Conservation (phyloP, 2,113 vertebrate species). For the Solea senegalensis region DNA sequence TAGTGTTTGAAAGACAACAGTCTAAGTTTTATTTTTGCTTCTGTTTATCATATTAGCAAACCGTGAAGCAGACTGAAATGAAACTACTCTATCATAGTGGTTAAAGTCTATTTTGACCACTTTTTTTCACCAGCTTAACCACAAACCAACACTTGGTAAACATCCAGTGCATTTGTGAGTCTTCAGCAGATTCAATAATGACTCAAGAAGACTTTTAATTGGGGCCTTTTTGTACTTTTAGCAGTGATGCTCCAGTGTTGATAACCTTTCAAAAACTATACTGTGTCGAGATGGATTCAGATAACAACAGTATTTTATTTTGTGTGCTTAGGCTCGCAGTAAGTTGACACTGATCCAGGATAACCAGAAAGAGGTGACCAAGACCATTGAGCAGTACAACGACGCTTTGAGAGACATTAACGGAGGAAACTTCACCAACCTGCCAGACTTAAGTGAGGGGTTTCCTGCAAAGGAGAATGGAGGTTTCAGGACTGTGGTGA, state of each 20-base stretch:
- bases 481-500: slow-evolving; percentile 83
- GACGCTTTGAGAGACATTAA: slow-evolving; percentile 82
- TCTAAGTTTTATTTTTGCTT: neutral
- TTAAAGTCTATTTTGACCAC: too few relatives aligned
- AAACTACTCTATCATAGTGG: neutral
- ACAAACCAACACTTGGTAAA: too few relatives aligned
- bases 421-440: slow-evolving; percentile 80
- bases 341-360: slow-evolving; percentile 90
- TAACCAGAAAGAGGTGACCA: slow-evolving; percentile 86
- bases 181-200: too few relatives aligned
- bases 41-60: too few relatives aligned
- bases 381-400: slow-evolving; percentile 87
- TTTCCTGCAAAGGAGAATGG: slow-evolving; percentile 82
- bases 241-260: too few relatives aligned
- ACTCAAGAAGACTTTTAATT: too few relatives aligned
- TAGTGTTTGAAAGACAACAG: too few relatives aligned
- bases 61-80: neutral
- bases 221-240: too few relatives aligned
- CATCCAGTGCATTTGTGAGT: too few relatives aligned
- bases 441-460: slow-evolving; percentile 81
- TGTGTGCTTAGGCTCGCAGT: slow-evolving; percentile 84
- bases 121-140: too few relatives aligned
- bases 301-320: neutral
- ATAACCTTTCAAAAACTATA: too few relatives aligned
- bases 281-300: neutral